Base-by-base conservation (phyloP, 1,140 invertebrate genomes). In the Tetraneura akinire region DNA sequence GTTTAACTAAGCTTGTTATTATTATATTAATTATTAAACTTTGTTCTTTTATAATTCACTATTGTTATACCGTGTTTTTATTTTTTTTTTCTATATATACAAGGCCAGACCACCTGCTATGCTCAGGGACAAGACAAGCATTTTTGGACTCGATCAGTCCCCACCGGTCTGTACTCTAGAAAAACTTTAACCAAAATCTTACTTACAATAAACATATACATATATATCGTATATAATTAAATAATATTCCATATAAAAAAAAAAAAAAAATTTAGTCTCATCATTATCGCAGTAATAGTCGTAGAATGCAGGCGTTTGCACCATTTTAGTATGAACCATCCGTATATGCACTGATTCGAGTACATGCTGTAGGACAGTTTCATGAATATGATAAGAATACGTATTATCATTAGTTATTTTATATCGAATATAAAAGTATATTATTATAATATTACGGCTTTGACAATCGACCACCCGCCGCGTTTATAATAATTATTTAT, bases 41-140 rank as follows among this genome's bases (percentile, higher is more conserved):
- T n/a, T 73, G 13, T 51, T 71, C 18, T 73, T 76, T 37, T 76
- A 55, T 55, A 55, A 57, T 57, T 76, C 71, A 76, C 26, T 29
- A 64, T 21, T 76, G 49, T 76, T 76, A 55, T 76, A 76, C 71
- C 71, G 29, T 76, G 26, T 76, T 76, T 76, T 76, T 53, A 26
- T 55, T 76, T 53, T 71, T 74, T 66, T n/a, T 68, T 76, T 76
- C 51, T 76, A 53, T n/a, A n/a, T 76, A 76, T 57, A 57, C 51
- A 76, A 76, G 71, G 71, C 71, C 71, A 76, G 71, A 76, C 71
- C 71, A 76, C 71, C 29, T 51, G 71, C 71, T 76, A 76, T 76
- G 23, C 71, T 57, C 71, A 51, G 49, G 71, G 71, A 76, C 71
- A 76, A 53, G 71, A 76, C 71, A 76, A 76, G 51, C 29, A 76